Percentiles rank a stretch among this genome's conserved stretches.
Conservation (phyloP, 2,113 vertebrate species). For the Grammomys surdaster region DNA sequence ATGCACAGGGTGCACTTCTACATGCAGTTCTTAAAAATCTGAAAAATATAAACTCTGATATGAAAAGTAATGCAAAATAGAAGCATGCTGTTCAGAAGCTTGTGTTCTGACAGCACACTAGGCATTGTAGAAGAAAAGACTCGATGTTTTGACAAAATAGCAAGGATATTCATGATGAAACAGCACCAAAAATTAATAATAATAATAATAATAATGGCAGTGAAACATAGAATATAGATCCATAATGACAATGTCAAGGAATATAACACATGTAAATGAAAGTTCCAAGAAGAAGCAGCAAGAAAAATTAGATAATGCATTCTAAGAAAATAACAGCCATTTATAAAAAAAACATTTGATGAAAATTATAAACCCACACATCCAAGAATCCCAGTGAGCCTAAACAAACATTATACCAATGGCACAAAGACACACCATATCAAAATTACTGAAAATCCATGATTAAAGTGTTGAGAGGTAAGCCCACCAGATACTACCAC, state of each 20-base stretch:
- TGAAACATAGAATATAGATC: neutral
- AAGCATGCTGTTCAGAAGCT: neutral
- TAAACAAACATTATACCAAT: neutral
- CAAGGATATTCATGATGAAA: neutral
- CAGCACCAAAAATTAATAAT: neutral
- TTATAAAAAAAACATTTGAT: constrained; percentile 7
- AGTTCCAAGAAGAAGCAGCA: neutral
- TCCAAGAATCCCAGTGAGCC: neutral
- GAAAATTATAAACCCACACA: neutral
- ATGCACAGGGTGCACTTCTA: neutral
- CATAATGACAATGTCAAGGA: neutral
- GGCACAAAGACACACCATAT: neutral
- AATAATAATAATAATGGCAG: neutral
- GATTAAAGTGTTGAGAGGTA: neutral
- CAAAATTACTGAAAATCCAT: neutral
- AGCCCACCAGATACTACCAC: neutral
- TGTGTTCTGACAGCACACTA: neutral
- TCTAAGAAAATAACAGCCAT: neutral
- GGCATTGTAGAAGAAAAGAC: neutral
- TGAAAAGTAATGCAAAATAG: neutral
- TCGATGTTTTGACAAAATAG: neutral
- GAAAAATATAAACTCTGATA: neutral
- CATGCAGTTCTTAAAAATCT: neutral
- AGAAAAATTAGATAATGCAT: neutral
- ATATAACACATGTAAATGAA: neutral